A percentile compares a stretch with the other conserved stretches of the same genome.
Evolutionary conservation across 1,140 invertebrate genomes (phyloP).

Genomic region (Solenopsis fugax): DNA sequence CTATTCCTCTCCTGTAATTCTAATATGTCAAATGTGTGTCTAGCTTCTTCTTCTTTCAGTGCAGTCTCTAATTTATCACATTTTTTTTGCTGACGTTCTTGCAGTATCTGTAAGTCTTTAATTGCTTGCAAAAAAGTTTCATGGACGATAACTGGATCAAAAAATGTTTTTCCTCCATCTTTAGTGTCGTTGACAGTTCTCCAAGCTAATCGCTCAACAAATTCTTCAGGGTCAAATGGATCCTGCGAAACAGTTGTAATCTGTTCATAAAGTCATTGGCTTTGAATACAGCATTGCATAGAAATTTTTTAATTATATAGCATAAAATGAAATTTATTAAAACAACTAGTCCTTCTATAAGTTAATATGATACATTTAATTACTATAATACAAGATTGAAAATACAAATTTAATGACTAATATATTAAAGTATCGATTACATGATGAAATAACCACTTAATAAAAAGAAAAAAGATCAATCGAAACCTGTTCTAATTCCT

Average conservation of each 20-base stretch:
- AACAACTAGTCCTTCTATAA: neutral
- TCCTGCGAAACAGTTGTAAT: constrained; percentile 88
- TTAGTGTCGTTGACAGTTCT: constrained; percentile 93
- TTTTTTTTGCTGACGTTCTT: constrained; percentile 95
- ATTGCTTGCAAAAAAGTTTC: constrained; percentile 97
- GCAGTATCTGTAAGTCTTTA: constrained; percentile 92
- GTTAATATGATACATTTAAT: neutral
- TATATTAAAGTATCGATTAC: neutral
- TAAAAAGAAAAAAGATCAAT: neutral
- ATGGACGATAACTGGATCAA: constrained; percentile 93
- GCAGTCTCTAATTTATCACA: constrained; percentile 94
- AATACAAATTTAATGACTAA: constrained; percentile 57
- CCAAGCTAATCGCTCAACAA: constrained; percentile 98
- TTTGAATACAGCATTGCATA: neutral
- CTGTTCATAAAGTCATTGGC: neutral
- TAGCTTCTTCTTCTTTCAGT: constrained; percentile 95
- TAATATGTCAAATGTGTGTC: constrained; percentile 93
- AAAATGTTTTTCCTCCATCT: constrained; percentile 89
- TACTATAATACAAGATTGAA: too few species aligned
- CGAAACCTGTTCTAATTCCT: constrained; percentile 92
- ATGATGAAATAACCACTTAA: neutral
- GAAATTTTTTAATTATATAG: neutral
- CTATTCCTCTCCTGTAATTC: constrained; percentile 96
- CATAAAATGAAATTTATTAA: neutral
- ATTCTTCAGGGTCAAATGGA: constrained; percentile 98